Evolutionary conservation across 1,140 invertebrate genomes (phyloP).

Genomic region (Pantala flavescens): DNA sequence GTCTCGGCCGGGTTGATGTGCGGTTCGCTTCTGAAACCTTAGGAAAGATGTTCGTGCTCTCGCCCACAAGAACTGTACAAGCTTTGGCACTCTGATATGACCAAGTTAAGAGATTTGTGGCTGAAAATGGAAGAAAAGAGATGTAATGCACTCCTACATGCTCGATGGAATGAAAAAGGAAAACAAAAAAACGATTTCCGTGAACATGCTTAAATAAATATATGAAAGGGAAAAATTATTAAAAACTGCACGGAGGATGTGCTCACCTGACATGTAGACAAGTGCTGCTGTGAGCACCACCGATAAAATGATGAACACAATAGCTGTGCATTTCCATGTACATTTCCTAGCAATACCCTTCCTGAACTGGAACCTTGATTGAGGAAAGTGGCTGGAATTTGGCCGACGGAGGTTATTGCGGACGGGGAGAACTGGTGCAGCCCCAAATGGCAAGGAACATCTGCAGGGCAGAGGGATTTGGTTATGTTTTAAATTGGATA

Average conservation of each 20-base stretch:
- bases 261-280: constrained; percentile 77
- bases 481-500: not conserved
- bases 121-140: constrained; percentile 36
- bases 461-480: constrained; percentile 27
- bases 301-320: constrained; percentile 71
- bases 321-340: constrained; percentile 81
- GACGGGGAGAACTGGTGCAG: constrained; percentile 57
- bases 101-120: constrained; percentile 68
- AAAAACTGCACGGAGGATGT: not conserved
- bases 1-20: constrained; percentile 42
- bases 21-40: constrained; percentile 20
- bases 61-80: constrained; percentile 71
- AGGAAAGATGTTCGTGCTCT: constrained; percentile 42
- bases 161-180: constrained; percentile 10
- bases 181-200: not conserved
- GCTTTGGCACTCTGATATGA: constrained; percentile 66
- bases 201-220: not conserved
- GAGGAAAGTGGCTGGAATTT: constrained; percentile 50
- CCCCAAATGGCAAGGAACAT: constrained; percentile 48
- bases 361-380: constrained; percentile 71
- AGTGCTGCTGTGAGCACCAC: constrained; percentile 68
- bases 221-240: not conserved
- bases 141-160: not conserved
- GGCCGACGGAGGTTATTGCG: constrained; percentile 56
- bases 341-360: constrained; percentile 77